Percentiles rank a stretch among this genome's conserved stretches.
These are phyloP conservation scores for Thyatira batis DNA, from an alignment of 2,888 invertebrate genomes.

Conservation along the genomic window DNA sequence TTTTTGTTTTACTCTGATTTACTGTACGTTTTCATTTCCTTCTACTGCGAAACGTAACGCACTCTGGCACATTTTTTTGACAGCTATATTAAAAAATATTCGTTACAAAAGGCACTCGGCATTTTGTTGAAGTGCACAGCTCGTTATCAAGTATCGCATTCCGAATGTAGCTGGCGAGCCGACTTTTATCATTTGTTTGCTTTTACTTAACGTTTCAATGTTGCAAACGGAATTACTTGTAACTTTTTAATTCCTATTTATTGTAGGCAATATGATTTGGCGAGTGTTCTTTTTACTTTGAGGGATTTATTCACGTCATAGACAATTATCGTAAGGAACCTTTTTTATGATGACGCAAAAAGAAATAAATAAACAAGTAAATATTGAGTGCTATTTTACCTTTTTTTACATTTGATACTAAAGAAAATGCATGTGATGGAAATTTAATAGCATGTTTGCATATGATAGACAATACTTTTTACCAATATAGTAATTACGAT, in stretches of 20 bases:
- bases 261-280: neutral
- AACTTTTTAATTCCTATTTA: neutral
- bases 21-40: too few relatives aligned
- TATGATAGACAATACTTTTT: too few relatives aligned
- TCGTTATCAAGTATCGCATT: neutral
- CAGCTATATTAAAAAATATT: neutral
- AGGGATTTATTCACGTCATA: neutral
- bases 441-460: too few relatives aligned
- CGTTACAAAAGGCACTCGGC: neutral
- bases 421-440: too few relatives aligned
- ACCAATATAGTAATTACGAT: too few relatives aligned
- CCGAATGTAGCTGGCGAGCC: neutral
- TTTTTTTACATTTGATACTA: too few relatives aligned
- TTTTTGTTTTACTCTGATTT: too few relatives aligned
- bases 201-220: neutral
- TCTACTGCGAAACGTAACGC: neutral
- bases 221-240: neutral
- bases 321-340: too few relatives aligned
- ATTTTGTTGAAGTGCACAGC: neutral
- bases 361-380: too few relatives aligned
- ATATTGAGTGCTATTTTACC: too few relatives aligned
- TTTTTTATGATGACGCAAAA: neutral
- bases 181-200: neutral
- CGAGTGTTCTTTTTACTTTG: neutral
- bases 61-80: neutral